Evolutionary conservation across 2,797 vertebrate species (phyloP).

Genomic region (Periparus ater): DNA sequence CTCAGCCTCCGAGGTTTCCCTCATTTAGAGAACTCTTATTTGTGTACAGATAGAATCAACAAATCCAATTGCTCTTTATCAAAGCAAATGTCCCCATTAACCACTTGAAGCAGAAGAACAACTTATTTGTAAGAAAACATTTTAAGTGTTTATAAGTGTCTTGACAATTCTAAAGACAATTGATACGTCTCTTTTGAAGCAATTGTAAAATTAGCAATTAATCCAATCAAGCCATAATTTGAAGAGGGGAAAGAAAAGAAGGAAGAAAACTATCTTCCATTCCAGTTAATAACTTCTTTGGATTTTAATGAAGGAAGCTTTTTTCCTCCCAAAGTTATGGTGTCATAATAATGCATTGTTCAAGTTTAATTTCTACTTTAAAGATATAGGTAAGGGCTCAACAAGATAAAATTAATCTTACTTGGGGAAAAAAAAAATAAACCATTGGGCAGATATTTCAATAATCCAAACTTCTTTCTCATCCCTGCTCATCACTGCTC

Average conservation of each 20-base stretch:
- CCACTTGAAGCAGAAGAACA: conserved; percentile 25
- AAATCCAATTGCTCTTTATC: conserved; percentile 6
- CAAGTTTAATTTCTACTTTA: not conserved
- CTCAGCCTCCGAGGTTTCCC: not conserved
- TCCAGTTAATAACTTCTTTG: not conserved
- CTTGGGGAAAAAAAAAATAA: not conserved
- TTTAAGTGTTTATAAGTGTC: not conserved
- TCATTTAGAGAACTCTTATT: not conserved
- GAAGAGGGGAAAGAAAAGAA: not conserved
- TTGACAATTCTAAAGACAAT: conserved; percentile 21
- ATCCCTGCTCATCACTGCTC: not conserved
- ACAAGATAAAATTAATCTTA: not conserved
- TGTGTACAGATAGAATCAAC: not conserved
- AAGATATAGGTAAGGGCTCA: not conserved
- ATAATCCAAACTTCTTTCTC: not conserved
- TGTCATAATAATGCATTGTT: not conserved
- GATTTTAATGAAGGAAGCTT: not conserved
- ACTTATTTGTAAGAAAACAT: not conserved
- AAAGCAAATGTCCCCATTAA: conserved; percentile 26
- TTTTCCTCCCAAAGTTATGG: not conserved
- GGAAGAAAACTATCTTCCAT: not conserved
- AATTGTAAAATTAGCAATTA: conserved; percentile 25
- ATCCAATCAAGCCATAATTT: not conserved
- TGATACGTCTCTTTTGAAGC: not conserved
- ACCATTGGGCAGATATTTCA: not conserved